These are phyloP conservation scores for Hippocampus zosterae DNA, from an alignment of 2,113 vertebrate genomes.

Conservation along the genomic window DNA sequence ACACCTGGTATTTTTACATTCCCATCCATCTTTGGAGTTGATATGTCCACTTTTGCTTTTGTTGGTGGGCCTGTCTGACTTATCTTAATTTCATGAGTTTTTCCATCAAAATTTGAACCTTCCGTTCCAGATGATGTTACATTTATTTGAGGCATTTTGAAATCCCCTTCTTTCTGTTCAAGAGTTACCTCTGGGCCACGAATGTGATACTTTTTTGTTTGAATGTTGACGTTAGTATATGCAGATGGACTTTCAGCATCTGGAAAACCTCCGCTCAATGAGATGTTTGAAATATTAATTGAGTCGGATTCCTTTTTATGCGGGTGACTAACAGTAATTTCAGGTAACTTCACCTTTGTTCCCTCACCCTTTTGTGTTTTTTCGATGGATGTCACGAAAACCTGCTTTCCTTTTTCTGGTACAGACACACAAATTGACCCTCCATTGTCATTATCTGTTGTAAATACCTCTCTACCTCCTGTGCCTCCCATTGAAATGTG, in stretches of 20 bases:
- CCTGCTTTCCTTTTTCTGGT: conserved; percentile 36
- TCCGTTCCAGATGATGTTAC: background rate
- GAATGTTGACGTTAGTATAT: background rate
- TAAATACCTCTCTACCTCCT: conserved; percentile 23
- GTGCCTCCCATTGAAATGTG: conserved; percentile 28
- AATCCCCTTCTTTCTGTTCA: background rate
- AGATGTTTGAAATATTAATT: conserved; percentile 22
- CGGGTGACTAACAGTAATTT: conserved; percentile 34
- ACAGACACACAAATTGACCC: conserved; percentile 37
- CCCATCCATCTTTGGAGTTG: conserved; percentile 13
- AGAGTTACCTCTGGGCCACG: background rate
- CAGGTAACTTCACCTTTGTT: conserved; percentile 38
- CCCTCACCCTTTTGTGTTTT: conserved; percentile 33
- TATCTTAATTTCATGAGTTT: background rate
- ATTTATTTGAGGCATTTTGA: conserved; percentile 4
- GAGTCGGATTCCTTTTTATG: conserved; percentile 34
- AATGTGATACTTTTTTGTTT: background rate
- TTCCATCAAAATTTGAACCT: background rate
- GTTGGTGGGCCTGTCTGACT: conserved; percentile 9
- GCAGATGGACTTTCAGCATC: conserved; percentile 13
- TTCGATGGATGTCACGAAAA: conserved; percentile 32
- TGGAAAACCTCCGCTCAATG: conserved; percentile 14
- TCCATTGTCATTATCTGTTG: conserved; percentile 37
- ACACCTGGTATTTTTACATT: background rate
- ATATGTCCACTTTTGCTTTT: conserved; percentile 12